phyloP scores from a whole-genome alignment of 2,888 invertebrate genomes.

The Brenthis daphne region DNA sequence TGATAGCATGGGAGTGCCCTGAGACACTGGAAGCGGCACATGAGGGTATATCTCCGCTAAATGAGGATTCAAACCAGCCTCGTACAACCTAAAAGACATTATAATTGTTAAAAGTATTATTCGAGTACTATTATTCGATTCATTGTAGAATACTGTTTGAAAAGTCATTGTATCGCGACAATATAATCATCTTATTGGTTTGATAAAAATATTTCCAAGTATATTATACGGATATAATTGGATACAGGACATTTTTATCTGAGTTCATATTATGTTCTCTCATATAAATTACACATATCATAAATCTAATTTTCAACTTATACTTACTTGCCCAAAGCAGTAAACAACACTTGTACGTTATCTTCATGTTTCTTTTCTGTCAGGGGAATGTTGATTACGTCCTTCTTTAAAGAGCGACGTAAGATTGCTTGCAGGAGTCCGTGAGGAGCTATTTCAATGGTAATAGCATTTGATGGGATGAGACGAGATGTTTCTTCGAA shows the following conservation, averaged over 20 bases:
- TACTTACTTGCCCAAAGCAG: conserved; percentile 85
- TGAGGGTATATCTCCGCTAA: conserved; percentile 89
- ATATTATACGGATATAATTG: too few species aligned
- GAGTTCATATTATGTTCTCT: too few species aligned
- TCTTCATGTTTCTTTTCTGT: conserved; percentile 87
- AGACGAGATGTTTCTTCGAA: conserved; percentile 92
- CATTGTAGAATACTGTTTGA: too few species aligned
- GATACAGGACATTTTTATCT: too few species aligned
- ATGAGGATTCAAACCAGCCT: conserved; percentile 88
- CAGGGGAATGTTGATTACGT: conserved; percentile 88
- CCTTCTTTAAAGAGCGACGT: conserved; percentile 86
- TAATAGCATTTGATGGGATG: conserved; percentile 91
- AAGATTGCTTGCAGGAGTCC: conserved; percentile 94
- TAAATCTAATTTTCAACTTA: not conserved
- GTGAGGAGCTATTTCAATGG: conserved; percentile 95
- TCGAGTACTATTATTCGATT: too few species aligned
- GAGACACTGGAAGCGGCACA: conserved; percentile 91
- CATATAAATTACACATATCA: not conserved
- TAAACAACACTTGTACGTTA: conserved; percentile 82
- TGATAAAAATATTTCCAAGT: too few species aligned
- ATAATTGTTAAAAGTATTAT: not conserved
- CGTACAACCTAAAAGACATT: conserved; percentile 85
- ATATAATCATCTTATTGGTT: too few species aligned
- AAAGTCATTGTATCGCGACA: too few species aligned
- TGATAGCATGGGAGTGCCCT: conserved; percentile 92